These are phyloP conservation scores for Clupea harengus DNA, from an alignment of 2,113 vertebrate genomes.

Conservation along the genomic window DNA sequence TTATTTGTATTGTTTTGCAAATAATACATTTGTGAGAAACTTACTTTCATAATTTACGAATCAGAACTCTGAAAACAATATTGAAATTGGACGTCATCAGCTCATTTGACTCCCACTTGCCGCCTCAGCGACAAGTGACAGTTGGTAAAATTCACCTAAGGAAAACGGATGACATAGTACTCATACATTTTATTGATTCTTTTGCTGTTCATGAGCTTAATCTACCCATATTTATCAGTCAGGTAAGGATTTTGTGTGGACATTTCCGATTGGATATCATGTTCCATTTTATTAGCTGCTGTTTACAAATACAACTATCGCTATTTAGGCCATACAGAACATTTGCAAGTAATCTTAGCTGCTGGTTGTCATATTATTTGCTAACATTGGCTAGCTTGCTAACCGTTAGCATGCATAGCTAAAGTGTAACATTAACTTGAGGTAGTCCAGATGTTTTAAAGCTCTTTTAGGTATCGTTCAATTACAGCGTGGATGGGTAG, in stretches of 20 bases:
- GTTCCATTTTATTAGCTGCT: not conserved
- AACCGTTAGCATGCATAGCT: not conserved
- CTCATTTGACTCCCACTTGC: not conserved
- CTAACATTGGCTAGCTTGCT: not conserved
- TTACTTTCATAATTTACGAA: not conserved
- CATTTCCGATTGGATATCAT: not conserved
- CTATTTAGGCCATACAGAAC: not conserved
- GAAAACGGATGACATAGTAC: not conserved
- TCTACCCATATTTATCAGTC: not conserved
- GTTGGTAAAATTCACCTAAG: not conserved
- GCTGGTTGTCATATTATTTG: not conserved
- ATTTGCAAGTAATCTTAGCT: not conserved
- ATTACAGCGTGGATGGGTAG: not conserved
- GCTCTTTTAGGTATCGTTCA: not conserved
- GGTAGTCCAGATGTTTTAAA: not conserved
- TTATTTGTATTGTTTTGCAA: not conserved
- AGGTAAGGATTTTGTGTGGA: not conserved
- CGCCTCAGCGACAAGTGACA: not conserved
- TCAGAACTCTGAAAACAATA: not conserved
- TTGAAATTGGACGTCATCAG: not conserved
- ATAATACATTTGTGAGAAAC: not conserved
- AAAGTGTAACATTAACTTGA: not conserved
- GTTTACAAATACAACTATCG: not conserved
- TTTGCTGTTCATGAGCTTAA: not conserved
- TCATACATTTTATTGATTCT: not conserved